phyloP scores from a whole-genome alignment of 2,113 vertebrate genomes.

The Chrysemys picta region DNA sequence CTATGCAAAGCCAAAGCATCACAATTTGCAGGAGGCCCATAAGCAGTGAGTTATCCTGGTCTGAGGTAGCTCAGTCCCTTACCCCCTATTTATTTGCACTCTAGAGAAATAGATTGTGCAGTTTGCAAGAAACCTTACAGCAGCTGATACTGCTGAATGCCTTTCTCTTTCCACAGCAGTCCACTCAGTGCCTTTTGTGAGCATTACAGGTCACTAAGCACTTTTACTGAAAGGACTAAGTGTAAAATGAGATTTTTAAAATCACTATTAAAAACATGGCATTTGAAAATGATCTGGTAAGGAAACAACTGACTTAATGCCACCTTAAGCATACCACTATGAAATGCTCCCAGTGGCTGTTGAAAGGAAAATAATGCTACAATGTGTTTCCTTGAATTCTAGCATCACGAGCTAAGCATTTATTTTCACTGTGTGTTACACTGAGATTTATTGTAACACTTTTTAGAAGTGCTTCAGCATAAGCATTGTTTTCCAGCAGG shows the following conservation, averaged over 20 bases:
- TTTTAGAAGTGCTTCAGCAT: not conserved
- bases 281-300: not conserved
- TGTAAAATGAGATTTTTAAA: not conserved
- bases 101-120: not conserved
- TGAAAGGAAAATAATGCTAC: not conserved
- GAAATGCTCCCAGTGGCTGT: not conserved
- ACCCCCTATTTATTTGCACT: not conserved
- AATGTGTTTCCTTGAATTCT: not conserved
- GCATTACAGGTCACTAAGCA: not conserved
- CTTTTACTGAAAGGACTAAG: not conserved
- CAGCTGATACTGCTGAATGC: not conserved
- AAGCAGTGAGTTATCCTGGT: not conserved
- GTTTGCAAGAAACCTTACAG: not conserved
- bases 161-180: not conserved
- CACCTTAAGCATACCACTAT: accelerated
- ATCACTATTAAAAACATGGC: not conserved
- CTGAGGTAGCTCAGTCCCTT: not conserved
- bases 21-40: not conserved
- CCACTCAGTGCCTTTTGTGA: not conserved
- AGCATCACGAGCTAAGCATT: not conserved
- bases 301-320: not conserved
- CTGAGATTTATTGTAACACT: not conserved
- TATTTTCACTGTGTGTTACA: not conserved
- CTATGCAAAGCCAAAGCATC: not conserved
- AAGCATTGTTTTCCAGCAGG: constrained; percentile 4